Evolutionary conservation across 2,113 vertebrate species (phyloP).

Genomic region (Psilopsiagon aurifrons): DNA sequence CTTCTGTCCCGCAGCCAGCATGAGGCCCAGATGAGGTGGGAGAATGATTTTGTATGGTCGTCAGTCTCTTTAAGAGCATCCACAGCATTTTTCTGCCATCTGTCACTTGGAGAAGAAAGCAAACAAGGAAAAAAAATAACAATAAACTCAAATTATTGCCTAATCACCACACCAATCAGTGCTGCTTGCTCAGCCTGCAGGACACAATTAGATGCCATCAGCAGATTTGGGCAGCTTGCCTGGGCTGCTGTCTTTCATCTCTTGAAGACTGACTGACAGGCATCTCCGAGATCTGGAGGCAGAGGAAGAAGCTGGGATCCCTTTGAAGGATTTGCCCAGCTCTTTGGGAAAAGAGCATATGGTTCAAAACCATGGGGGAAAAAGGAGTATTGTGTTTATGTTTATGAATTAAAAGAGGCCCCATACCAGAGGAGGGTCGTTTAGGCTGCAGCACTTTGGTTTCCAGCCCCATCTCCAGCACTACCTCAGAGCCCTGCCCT

Average conservation of each 20-base stretch:
- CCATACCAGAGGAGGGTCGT: not conserved
- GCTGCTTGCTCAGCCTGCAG: slow-evolving; percentile 56
- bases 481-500: not conserved
- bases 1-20: not conserved
- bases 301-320: not conserved
- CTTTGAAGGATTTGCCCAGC: not conserved
- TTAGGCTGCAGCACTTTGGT: not conserved
- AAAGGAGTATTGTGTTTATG: not conserved
- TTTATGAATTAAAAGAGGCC: not conserved
- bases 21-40: not conserved
- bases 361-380: not conserved
- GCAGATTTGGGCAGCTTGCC: slow-evolving; percentile 64
- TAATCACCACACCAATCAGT: slow-evolving; percentile 60
- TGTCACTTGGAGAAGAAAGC: slow-evolving; percentile 54
- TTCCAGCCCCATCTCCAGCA: not conserved
- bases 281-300: not conserved
- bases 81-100: slow-evolving; percentile 47
- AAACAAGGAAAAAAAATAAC: slow-evolving; percentile 46
- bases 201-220: slow-evolving; percentile 68
- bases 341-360: not conserved
- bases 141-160: slow-evolving; percentile 59
- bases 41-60: not conserved
- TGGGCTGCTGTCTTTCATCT: slow-evolving; percentile 60
- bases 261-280: slow-evolving; percentile 34
- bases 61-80: slow-evolving; percentile 41